Conservation (phyloP, 2,797 vertebrate species). For the Eulemur coronatus region DNA sequence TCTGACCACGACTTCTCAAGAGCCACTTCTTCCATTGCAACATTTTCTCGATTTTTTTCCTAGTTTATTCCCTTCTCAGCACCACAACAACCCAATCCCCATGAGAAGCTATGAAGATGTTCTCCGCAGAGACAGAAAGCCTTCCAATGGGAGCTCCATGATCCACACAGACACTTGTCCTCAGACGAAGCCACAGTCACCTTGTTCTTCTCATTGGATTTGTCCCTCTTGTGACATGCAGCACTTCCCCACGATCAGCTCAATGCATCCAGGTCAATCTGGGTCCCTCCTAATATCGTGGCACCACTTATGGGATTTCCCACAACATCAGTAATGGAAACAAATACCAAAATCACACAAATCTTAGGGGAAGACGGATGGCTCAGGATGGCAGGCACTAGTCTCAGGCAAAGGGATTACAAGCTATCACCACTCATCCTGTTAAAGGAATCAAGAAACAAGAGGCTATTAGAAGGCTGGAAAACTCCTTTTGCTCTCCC, state of each 20-base stretch:
- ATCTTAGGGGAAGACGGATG: not conserved
- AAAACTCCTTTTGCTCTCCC: too few relatives aligned
- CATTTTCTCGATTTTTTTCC: not conserved
- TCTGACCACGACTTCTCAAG: not conserved
- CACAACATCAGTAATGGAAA: not conserved
- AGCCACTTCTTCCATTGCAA: not conserved
- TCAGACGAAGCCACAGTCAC: not conserved
- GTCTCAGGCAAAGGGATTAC: not conserved
- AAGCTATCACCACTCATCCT: not conserved
- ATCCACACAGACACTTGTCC: not conserved
- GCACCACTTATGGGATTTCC: not conserved
- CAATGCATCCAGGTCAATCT: not conserved
- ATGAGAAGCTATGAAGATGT: not conserved
- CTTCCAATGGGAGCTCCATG: not conserved
- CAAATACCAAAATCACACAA: not conserved
- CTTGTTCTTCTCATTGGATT: not conserved
- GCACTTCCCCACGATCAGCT: not conserved
- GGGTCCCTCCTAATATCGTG: not conserved
- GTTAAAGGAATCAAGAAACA: not conserved
- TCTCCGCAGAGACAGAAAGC: not conserved
- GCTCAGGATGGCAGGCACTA: accelerated
- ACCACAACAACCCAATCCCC: not conserved
- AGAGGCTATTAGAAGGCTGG: not conserved
- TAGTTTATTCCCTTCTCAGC: not conserved
- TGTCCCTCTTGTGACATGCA: not conserved